phyloP scores from a whole-genome alignment of 2,888 invertebrate species.

The Rhorus exstirpatorius region DNA sequence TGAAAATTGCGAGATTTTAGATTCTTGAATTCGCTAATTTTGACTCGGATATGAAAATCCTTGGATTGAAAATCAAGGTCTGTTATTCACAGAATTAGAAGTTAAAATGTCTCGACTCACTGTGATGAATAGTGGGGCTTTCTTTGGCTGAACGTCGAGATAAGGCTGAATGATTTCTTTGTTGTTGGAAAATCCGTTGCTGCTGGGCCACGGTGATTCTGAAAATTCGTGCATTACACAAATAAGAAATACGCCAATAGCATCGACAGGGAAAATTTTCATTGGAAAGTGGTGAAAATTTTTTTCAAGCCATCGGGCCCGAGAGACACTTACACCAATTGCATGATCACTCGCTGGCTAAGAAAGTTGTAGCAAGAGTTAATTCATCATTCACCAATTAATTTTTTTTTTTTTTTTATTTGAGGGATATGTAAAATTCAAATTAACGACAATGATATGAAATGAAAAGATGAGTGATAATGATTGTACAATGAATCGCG shows the following conservation, averaged over 20 bases:
- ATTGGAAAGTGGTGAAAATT: constrained; percentile 2
- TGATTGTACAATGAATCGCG: constrained; percentile 56
- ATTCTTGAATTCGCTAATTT: too few relatives aligned
- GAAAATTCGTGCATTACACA: constrained; percentile 65
- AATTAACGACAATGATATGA: constrained; percentile 61
- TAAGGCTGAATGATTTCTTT: constrained; percentile 84
- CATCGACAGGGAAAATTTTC: constrained; percentile 6
- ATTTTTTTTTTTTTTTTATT: constrained; percentile 51
- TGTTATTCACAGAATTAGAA: constrained; percentile 6
- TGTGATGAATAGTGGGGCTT: constrained; percentile 90
- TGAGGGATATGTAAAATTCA: constrained; percentile 42
- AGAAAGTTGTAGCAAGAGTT: constrained; percentile 58
- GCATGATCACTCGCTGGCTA: constrained; percentile 57
- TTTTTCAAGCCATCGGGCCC: constrained; percentile 37
- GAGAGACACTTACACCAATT: constrained; percentile 55
- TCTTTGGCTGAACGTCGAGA: constrained; percentile 86
- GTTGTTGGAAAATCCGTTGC: constrained; percentile 77
- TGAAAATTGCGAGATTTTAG: too few relatives aligned
- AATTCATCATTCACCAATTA: constrained; percentile 65
- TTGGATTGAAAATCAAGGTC: neutral
- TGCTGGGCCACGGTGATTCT: constrained; percentile 84
- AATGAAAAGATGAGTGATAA: constrained; percentile 49
- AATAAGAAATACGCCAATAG: constrained; percentile 11
- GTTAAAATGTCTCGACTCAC: constrained; percentile 85
- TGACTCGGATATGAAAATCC: too few relatives aligned